Percentiles rank a stretch among this genome's conserved stretches.
Conservation (phyloP, 2,888 invertebrate species). For the Belgica antarctica region DNA sequence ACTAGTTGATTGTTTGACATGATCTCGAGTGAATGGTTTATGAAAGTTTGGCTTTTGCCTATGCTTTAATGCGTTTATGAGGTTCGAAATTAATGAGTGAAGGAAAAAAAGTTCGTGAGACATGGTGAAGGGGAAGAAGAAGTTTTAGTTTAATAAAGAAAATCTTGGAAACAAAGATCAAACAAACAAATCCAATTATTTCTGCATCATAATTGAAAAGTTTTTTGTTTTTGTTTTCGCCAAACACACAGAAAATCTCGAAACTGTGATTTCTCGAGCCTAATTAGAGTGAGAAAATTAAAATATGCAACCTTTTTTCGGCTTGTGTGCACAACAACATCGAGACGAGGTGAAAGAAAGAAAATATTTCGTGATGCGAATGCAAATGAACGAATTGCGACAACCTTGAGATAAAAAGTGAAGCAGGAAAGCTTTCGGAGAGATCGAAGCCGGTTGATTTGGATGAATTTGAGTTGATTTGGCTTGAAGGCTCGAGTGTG, state of each 20-base stretch:
- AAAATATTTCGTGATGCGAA: background rate
- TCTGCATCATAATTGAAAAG: background rate
- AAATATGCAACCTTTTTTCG: too few relatives aligned
- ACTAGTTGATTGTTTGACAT: conserved; percentile 66
- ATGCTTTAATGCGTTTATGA: too few relatives aligned
- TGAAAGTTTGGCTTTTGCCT: background rate
- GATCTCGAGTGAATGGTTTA: conserved; percentile 23
- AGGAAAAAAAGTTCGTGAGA: background rate
- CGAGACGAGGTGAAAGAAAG: background rate
- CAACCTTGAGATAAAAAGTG: too few relatives aligned
- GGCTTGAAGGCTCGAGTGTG: too few relatives aligned
- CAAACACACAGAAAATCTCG: background rate
- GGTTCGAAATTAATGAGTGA: background rate
- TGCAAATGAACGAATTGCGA: background rate
- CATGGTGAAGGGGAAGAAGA: background rate
- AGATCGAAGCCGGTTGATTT: too few relatives aligned
- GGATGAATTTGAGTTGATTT: too few relatives aligned
- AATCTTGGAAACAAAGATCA: too few relatives aligned
- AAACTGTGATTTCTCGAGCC: conserved; percentile 6
- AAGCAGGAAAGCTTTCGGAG: too few relatives aligned
- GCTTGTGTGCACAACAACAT: background rate
- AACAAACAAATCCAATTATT: background rate
- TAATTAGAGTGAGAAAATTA: conserved; percentile 1
- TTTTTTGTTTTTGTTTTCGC: background rate
- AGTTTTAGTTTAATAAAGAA: too few relatives aligned